Percentiles rank a stretch among this genome's conserved stretches.
phyloP scores from a whole-genome alignment of 2,113 vertebrate species.

The Podilymbus podiceps region DNA sequence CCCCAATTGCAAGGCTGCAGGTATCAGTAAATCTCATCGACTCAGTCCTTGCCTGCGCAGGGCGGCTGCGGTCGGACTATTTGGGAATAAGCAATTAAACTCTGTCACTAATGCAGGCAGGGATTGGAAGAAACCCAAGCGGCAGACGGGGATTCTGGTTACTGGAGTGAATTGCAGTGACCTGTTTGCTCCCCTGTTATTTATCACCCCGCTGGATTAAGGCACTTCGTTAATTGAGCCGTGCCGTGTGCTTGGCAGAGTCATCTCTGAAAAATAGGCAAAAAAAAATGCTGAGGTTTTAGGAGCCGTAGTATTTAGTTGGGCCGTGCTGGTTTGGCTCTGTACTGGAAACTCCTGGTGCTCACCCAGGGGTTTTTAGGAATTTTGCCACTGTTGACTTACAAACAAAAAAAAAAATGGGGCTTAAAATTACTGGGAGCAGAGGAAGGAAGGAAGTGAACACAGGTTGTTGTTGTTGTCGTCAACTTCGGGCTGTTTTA shows the following conservation, averaged over 20 bases:
- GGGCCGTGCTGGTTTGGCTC: not conserved
- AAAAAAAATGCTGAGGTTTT: constrained; percentile 8
- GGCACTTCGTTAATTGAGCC: not conserved
- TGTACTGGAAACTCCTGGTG: not conserved
- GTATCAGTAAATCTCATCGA: not conserved
- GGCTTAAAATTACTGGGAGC: not conserved
- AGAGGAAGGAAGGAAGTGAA: constrained; percentile 57
- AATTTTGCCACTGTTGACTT: constrained; percentile 38
- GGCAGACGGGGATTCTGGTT: constrained; percentile 35
- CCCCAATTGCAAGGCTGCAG: not conserved
- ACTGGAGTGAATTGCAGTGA: constrained; percentile 52
- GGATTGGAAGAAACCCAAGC: constrained; percentile 7
- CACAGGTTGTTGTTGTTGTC: constrained; percentile 51
- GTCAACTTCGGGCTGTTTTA: constrained; percentile 12
- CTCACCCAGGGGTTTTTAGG: not conserved
- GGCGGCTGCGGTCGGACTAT: not conserved
- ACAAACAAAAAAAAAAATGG: not conserved
- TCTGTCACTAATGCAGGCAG: not conserved
- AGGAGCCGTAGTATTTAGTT: not conserved
- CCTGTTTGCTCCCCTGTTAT: constrained; percentile 36
- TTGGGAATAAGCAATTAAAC: constrained; percentile 24
- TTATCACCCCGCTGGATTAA: constrained; percentile 34
- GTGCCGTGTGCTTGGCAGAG: not conserved
- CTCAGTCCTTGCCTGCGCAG: not conserved
- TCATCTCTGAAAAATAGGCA: not conserved